These are phyloP conservation scores for Phycodurus eques DNA, from an alignment of 2,113 vertebrate genomes.

Conservation along the genomic window DNA sequence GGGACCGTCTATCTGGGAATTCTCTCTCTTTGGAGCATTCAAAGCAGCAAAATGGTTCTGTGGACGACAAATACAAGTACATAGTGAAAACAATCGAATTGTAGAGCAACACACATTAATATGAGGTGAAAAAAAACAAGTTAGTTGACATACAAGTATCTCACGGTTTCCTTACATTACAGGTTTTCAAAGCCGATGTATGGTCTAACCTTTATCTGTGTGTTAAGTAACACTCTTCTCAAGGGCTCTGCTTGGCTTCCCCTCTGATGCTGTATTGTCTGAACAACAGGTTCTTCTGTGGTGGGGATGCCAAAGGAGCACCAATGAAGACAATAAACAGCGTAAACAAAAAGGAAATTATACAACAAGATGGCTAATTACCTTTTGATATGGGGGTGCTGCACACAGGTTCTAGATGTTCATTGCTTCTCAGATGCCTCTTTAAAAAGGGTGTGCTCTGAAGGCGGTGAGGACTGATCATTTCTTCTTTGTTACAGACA, in stretches of 20 bases:
- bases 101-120: no score
- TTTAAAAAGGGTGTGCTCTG: slow-evolving; percentile 83
- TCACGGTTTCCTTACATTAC: not conserved
- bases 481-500: slow-evolving; percentile 57
- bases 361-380: slow-evolving; percentile 41
- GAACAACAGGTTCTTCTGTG: slow-evolving; percentile 72
- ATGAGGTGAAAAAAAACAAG: not conserved
- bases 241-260: slow-evolving; percentile 74
- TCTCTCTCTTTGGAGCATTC: slow-evolving; percentile 83
- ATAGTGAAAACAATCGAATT: no score
- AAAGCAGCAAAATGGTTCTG: slow-evolving; percentile 90
- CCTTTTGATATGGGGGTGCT: slow-evolving; percentile 81
- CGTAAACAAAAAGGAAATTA: not conserved
- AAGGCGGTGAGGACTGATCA: slow-evolving; percentile 62
- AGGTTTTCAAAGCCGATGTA: not conserved
- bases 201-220: slow-evolving; percentile 85
- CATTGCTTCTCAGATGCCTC: slow-evolving; percentile 58
- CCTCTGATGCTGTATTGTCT: slow-evolving; percentile 78
- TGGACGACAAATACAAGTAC: slow-evolving; percentile 4
- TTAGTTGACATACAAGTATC: not conserved
- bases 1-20: slow-evolving; percentile 92
- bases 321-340: not conserved
- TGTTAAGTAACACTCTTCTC: slow-evolving; percentile 84
- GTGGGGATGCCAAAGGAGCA: not conserved
- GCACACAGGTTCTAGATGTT: slow-evolving; percentile 68